These are phyloP conservation scores for Sinelater perroti DNA, from an alignment of 2,888 invertebrate species.

Conservation along the genomic window DNA sequence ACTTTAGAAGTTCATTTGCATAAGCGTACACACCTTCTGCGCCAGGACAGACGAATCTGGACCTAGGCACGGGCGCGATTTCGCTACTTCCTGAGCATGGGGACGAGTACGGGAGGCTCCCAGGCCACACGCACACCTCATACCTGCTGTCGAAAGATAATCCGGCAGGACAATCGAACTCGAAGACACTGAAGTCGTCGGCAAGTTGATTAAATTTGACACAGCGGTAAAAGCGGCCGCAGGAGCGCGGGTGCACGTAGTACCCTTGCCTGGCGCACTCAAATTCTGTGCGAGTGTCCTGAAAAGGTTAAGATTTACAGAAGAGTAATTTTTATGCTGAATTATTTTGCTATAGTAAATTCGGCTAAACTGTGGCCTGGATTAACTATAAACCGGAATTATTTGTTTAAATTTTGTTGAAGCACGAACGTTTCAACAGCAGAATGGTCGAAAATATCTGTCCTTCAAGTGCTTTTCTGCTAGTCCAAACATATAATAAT, in stretches of 20 bases:
- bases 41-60: slow-evolving; percentile 74
- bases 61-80: slow-evolving; percentile 76
- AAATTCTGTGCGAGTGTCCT: slow-evolving; percentile 78
- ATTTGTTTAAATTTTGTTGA: too few relatives aligned
- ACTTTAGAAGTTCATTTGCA: too few relatives aligned
- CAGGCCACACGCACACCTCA: slow-evolving; percentile 85
- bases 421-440: too few relatives aligned
- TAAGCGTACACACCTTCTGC: slow-evolving; percentile 68
- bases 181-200: slow-evolving; percentile 80
- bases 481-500: too few relatives aligned
- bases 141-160: slow-evolving; percentile 78
- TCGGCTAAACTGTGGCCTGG: too few relatives aligned
- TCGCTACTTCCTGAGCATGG: slow-evolving; percentile 82
- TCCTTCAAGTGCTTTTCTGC: too few relatives aligned
- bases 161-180: slow-evolving; percentile 82
- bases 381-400: too few relatives aligned
- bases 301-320: too few relatives aligned
- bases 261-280: slow-evolving; percentile 80
- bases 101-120: slow-evolving; percentile 73
- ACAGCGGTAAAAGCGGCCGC: slow-evolving; percentile 82
- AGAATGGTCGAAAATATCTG: too few relatives aligned
- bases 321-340: too few relatives aligned
- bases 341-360: too few relatives aligned
- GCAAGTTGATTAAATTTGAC: slow-evolving; percentile 80
- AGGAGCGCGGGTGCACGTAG: slow-evolving; percentile 79